Percentiles rank a stretch among this genome's conserved stretches.
These are phyloP conservation scores for Thecocarcelia acutangulata DNA, from an alignment of 2,888 invertebrate genomes.

Conservation along the genomic window DNA sequence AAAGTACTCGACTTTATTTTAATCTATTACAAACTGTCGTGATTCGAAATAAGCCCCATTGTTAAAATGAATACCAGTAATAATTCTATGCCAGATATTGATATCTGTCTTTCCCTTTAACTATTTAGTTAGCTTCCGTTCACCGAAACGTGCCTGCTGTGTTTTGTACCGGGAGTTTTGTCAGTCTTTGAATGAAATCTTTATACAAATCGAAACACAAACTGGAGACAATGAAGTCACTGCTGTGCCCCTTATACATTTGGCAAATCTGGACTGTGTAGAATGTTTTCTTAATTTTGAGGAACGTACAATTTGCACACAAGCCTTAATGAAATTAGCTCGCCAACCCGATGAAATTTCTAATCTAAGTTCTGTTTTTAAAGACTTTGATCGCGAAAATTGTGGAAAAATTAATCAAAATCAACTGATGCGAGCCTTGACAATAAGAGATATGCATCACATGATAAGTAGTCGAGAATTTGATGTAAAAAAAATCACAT, in stretches of 20 bases:
- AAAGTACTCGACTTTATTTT: no score
- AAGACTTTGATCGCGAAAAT: slow-evolving; percentile 86
- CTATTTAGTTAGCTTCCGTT: slow-evolving; percentile 84
- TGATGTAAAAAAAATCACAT: no score
- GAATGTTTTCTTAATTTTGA: slow-evolving; percentile 87
- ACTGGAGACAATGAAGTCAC: slow-evolving; percentile 86
- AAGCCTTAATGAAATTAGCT: slow-evolving; percentile 86
- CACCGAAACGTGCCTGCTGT: slow-evolving; percentile 84
- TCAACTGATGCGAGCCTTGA: slow-evolving; percentile 86
- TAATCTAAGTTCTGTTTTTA: slow-evolving; percentile 87
- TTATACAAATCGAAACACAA: slow-evolving; percentile 85
- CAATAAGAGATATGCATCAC: slow-evolving; percentile 85
- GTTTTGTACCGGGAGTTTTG: slow-evolving; percentile 87
- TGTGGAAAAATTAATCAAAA: slow-evolving; percentile 86
- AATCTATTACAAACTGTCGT: no score
- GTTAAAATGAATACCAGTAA: no score
- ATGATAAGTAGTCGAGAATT: slow-evolving; percentile 87
- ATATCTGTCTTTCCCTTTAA: neutral
- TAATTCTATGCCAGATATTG: neutral
- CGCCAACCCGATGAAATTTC: slow-evolving; percentile 85
- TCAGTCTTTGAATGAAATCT: slow-evolving; percentile 86
- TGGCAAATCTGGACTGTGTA: slow-evolving; percentile 86
- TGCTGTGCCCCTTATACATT: slow-evolving; percentile 86
- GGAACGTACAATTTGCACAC: slow-evolving; percentile 85
- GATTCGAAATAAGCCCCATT: no score